Evolutionary conservation across 2,797 vertebrate genomes (phyloP), one percentile per base, ranked within the genome.

Genomic region (Scarus forsteni): DNA sequence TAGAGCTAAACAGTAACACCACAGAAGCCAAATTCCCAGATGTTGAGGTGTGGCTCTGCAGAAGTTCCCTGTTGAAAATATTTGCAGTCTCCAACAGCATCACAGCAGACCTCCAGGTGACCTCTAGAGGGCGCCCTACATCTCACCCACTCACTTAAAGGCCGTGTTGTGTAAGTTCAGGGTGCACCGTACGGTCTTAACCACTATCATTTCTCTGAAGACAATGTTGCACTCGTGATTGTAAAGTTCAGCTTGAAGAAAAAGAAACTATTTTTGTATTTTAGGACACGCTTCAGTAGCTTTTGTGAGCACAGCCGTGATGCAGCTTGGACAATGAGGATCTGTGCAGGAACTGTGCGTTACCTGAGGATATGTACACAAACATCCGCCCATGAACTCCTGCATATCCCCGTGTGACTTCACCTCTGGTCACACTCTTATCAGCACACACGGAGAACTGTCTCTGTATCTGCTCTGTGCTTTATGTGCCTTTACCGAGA

Each of bases 231-330:
- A 72, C 66, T 82, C 48, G n/a, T 16, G 44, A 43, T 3, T 68
- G 44, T 45, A 12, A 56, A 53, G 36, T 53, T 80, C 45, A 58
- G 49, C 54, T 79, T 58, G 13, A 66, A 50, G 48, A 50, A 66
- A 60, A 58, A 66, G 16, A 60, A 34, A 65, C 9, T 84, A 80
- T 85, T 85, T 89, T 89, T 85, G 53, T 86, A 81, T 71, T 8
- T 56, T 43, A 13, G 18, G 46, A 40, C 34, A 70, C 7, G 52
- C 46, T 60, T 15, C 16, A 45, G 48, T 40, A 43, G 60, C 55
- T 27, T 1, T 11, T 10, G n/a, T 57, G 52, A 36, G 61, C 40
- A 45, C 50, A 44, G 49, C 53, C 8, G 5, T 19, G 50, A 57
- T 19, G 55, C 69, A 65, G 68, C 53, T 80, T 78, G 12, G 71